These are phyloP conservation scores for Coryphaenoides rupestris DNA, from an alignment of 2,113 vertebrate species.

Conservation along the genomic window DNA sequence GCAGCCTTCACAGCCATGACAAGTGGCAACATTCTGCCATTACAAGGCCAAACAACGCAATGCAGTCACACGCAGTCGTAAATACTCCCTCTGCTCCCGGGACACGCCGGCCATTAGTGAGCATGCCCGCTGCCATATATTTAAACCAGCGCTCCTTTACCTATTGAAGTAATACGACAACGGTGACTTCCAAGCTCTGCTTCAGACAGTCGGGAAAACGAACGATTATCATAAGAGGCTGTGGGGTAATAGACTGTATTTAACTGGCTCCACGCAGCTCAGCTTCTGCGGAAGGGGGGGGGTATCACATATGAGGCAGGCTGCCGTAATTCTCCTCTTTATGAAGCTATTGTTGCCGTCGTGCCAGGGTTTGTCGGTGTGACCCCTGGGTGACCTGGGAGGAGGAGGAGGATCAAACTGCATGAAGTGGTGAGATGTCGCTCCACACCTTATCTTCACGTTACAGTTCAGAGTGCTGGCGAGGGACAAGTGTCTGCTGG, in stretches of 20 bases:
- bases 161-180: constrained; percentile 59
- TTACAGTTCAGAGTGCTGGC: too few relatives aligned
- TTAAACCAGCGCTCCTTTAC: constrained; percentile 50
- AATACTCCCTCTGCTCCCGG: constrained; percentile 51
- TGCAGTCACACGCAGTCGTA: constrained; percentile 59
- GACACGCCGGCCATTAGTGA: constrained; percentile 58
- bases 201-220: constrained; percentile 51
- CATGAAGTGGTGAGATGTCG: not conserved
- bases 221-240: constrained; percentile 59
- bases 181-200: constrained; percentile 49
- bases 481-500: too few relatives aligned
- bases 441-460: too few relatives aligned
- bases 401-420: not conserved
- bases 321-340: constrained; percentile 42
- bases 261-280: constrained; percentile 44
- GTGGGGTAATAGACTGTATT: constrained; percentile 57
- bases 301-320: constrained; percentile 38
- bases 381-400: not conserved
- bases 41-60: constrained; percentile 61
- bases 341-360: constrained; percentile 24
- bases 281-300: constrained; percentile 15
- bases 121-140: constrained; percentile 69
- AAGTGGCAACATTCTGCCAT: constrained; percentile 53
- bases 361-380: constrained; percentile 4
- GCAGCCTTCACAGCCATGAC: constrained; percentile 49